Percentiles rank a stretch among this genome's conserved stretches.
Evolutionary conservation across 2,888 invertebrate genomes (phyloP).

Genomic region (Nipponacmea schrenckii): DNA sequence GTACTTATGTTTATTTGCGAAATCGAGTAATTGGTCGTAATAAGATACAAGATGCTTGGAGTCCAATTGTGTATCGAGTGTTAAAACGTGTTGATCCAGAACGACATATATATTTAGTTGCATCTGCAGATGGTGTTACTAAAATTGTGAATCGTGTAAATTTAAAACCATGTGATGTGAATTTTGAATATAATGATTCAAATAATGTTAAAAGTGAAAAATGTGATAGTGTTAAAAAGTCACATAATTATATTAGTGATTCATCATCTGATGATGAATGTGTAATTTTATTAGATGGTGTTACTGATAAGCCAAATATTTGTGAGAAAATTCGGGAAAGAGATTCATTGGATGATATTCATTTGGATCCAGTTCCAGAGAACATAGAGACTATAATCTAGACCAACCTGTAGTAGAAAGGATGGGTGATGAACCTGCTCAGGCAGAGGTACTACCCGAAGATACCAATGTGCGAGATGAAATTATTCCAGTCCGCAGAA

Average conservation of each 20-base stretch:
- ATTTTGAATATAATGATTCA: neutral
- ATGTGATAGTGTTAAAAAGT: neutral
- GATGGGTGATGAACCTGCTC: too few relatives aligned
- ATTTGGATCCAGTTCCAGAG: too few relatives aligned
- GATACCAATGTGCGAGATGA: too few relatives aligned
- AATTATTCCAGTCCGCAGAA: neutral
- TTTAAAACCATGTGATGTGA: neutral
- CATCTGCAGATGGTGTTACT: neutral
- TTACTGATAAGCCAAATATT: neutral
- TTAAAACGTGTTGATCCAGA: neutral
- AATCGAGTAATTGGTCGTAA: neutral
- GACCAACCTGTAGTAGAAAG: too few relatives aligned
- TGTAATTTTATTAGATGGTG: neutral
- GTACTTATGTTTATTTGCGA: neutral
- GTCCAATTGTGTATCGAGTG: neutral
- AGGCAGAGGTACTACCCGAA: too few relatives aligned
- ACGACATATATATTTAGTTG: neutral
- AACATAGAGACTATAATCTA: too few relatives aligned
- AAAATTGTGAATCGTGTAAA: constrained; percentile 1
- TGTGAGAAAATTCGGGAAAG: too few relatives aligned
- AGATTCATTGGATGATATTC: too few relatives aligned
- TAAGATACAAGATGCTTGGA: neutral
- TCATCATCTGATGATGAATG: constrained; percentile 1
- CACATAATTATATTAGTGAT: neutral
- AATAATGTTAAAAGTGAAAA: neutral